A percentile compares a stretch with the other conserved stretches of the same genome.
phyloP scores from a whole-genome alignment of 2,797 vertebrate genomes.

The Sebastes trivittatus region DNA sequence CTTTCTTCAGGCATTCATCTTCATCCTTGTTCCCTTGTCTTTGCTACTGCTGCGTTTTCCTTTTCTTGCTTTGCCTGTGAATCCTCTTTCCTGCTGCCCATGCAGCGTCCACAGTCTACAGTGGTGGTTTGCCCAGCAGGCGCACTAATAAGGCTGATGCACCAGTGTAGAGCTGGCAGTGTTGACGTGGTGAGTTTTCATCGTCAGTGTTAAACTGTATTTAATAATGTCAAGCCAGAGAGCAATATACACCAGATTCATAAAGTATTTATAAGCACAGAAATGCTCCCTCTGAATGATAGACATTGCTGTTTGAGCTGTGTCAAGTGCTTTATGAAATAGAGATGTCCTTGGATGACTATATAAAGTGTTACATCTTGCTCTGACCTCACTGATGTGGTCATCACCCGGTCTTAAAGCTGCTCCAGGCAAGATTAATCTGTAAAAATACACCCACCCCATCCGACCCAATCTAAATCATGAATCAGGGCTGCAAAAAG shows the following conservation, averaged over 20 bases:
- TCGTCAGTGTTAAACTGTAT: constrained; percentile 27
- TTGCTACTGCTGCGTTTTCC: background rate
- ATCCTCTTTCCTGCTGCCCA: background rate
- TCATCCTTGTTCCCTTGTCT: background rate
- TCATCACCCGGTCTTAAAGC: constrained; percentile 6
- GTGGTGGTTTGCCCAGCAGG: background rate
- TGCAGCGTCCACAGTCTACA: background rate
- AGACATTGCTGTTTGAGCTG: constrained; percentile 14
- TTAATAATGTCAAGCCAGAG: constrained; percentile 34
- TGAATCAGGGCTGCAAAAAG: constrained; percentile 1
- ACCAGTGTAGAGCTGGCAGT: background rate
- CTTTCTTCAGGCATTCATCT: background rate
- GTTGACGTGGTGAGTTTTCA: constrained; percentile 4
- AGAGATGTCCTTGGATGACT: background rate
- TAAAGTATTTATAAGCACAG: constrained; percentile 41
- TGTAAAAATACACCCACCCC: constrained; percentile 3
- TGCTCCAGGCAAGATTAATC: constrained; percentile 14
- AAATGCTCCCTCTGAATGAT: constrained; percentile 6
- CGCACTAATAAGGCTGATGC: constrained; percentile 10
- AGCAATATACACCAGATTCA: constrained; percentile 19
- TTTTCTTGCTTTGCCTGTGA: background rate
- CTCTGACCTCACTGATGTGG: background rate
- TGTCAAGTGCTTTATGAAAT: constrained; percentile 26
- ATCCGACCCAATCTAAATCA: background rate
- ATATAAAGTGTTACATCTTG: constrained; percentile 10